phyloP scores from a whole-genome alignment of 2,888 invertebrate genomes.

The Drosophila kanekoi region DNA sequence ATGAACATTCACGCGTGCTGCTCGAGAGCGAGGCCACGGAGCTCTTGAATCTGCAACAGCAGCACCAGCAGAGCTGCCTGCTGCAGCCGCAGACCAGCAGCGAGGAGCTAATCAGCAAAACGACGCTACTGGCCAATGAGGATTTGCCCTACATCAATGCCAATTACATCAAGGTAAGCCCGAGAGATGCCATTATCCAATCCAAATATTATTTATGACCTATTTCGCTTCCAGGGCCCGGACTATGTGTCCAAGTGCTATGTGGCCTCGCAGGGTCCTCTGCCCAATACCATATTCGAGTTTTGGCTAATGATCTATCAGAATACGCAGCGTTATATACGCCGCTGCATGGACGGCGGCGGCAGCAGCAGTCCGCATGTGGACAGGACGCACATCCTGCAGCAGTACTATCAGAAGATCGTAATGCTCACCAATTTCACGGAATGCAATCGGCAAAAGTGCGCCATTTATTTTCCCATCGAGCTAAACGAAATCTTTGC shows the following conservation, averaged over 20 bases:
- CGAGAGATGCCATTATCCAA: too few relatives aligned
- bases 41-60: conserved; percentile 57
- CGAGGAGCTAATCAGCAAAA: conserved; percentile 38
- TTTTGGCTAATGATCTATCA: conserved; percentile 95
- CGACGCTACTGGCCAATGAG: conserved; percentile 86
- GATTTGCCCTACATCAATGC: conserved; percentile 94
- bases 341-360: conserved; percentile 68
- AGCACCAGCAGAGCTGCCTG: conserved; percentile 39
- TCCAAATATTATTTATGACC: not conserved
- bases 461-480: conserved; percentile 94
- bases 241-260: conserved; percentile 94
- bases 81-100: conserved; percentile 25
- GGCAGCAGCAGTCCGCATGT: conserved; percentile 75
- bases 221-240: conserved; percentile 89
- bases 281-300: conserved; percentile 94
- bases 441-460: conserved; percentile 94
- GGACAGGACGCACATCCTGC: conserved; percentile 70
- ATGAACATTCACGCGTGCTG: conserved; percentile 93
- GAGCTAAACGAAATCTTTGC: conserved; percentile 86
- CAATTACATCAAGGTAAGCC: conserved; percentile 93
- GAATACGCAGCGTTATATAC: conserved; percentile 85
- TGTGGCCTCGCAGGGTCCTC: conserved; percentile 96
- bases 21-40: conserved; percentile 84
- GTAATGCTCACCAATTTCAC: conserved; percentile 96
- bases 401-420: conserved; percentile 87